Base-by-base conservation (phyloP, 2,113 vertebrate species). In the Chionis minor region DNA sequence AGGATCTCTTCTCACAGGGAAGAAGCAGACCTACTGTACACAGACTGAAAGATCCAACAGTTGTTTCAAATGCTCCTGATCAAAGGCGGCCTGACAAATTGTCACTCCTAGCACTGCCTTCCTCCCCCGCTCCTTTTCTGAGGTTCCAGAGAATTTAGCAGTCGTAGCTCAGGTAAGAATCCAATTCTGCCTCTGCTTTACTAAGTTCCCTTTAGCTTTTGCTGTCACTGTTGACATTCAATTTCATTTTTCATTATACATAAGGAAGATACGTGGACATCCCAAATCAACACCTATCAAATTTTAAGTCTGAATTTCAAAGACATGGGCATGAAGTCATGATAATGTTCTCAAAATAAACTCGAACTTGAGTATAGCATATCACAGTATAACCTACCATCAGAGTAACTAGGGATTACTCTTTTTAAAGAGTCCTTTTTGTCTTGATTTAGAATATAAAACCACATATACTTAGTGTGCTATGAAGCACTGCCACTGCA, bases 261-360 rank as follows among this genome's bases (percentile, higher is more conserved):
- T 51, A 63, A 59, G 24, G 47, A 94, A 86, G 22, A 91, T 27
- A 77, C 1, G 2, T 14, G 28, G 51, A 47, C 32, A 42, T 32
- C n/a, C 23, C 23, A 67, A 81, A 91, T 38, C 26, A 49, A 70
- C 28, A 56, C 14, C 47, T 30, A 67, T 49, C 51, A 63, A 78
- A 83, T 84, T 88, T 42, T 74, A 80, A 81, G 61, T 62, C 38
- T 86, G 80, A 89, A 95, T 87, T 87, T 86, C 52, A 81, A 90
- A 89, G 56, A 63, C 23, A 21, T 74, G 16, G 23, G 26, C 33
- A 49, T 9, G 8, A 94, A 81, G n/a, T 58, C 54, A 88, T 7
- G 1, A 75, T 21, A 38, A 9, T 6, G 9, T 58, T 84, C 69
- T 73, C 55, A 81, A 79, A 84, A 74, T 28, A 75, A 86, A 71